Conservation (phyloP, 2,797 vertebrate species). For the Podarcis siculus region DNA sequence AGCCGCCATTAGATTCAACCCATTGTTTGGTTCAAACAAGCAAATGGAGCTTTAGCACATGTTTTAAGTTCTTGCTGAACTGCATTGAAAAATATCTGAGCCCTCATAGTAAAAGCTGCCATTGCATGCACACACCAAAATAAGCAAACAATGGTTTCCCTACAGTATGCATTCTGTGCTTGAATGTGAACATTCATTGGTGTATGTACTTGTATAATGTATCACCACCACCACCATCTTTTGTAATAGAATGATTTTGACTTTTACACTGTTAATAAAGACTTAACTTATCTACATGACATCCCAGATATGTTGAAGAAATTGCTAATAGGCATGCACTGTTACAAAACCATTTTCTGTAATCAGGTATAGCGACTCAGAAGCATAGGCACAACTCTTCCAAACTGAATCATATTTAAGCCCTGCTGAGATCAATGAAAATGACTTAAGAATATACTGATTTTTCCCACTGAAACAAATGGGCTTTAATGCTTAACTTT, state of each 20-base stretch:
- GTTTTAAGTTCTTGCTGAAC: neutral
- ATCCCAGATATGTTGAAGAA: conserved; percentile 5
- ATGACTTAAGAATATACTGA: neutral
- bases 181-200: neutral
- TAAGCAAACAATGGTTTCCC: neutral
- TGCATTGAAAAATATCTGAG: neutral
- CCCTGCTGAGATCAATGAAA: neutral
- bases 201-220: neutral
- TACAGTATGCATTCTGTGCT: neutral
- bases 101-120: neutral
- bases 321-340: neutral
- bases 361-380: conserved; percentile 21
- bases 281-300: neutral
- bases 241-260: neutral
- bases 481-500: neutral
- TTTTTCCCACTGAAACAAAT: neutral
- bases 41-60: neutral
- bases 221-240: neutral
- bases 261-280: neutral
- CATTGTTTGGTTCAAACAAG: neutral
- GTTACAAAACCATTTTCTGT: neutral
- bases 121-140: neutral
- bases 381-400: neutral
- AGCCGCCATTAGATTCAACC: neutral
- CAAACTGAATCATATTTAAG: neutral